phyloP scores from a whole-genome alignment of 1,140 invertebrate species.

The Procambarus clarkii region DNA sequence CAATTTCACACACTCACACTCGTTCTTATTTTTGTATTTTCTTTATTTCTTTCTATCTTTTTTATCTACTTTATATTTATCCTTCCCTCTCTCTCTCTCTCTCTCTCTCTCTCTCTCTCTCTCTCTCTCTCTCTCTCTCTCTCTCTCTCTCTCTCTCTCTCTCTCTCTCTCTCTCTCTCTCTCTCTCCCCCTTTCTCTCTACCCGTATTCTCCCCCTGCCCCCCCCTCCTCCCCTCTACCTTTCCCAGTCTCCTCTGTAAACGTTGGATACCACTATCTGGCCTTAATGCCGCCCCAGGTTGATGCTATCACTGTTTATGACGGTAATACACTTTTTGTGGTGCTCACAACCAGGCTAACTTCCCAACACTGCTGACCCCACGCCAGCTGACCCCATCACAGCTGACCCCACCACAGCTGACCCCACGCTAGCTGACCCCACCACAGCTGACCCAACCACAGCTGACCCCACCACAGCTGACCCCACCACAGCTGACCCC shows the following conservation, averaged over 20 bases:
- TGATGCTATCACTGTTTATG: conserved; percentile 29
- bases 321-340: conserved; percentile 25
- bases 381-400: background rate
- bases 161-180: conserved; percentile 12
- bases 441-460: too few species aligned
- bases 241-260: background rate
- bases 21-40: too few species aligned
- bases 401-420: background rate
- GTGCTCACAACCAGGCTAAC: background rate
- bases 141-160: background rate
- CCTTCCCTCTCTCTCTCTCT: too few species aligned
- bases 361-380: background rate
- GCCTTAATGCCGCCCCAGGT: conserved; percentile 33
- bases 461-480: too few species aligned
- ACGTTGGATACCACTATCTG: conserved; percentile 24
- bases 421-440: background rate
- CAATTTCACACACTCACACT: background rate
- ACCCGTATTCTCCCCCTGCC: background rate
- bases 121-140: background rate
- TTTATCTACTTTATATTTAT: too few species aligned
- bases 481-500: too few species aligned
- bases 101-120: background rate
- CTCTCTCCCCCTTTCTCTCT: background rate
- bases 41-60: too few species aligned
- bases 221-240: background rate